These are phyloP conservation scores for Callipepla californica DNA, from an alignment of 2,113 vertebrate species.

Conservation along the genomic window DNA sequence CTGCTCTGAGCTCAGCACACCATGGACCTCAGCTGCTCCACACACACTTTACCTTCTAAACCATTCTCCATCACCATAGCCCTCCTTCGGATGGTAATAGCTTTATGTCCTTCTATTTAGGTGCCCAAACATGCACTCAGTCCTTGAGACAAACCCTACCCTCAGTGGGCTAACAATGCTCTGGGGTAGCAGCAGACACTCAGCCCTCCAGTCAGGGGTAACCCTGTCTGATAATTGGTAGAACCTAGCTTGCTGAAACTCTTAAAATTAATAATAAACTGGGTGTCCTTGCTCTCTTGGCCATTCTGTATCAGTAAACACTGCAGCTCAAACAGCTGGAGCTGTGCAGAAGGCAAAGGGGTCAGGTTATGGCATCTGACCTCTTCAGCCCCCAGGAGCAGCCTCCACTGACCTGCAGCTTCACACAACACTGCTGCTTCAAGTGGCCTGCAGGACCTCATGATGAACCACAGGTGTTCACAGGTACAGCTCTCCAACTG, in stretches of 20 bases:
- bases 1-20: background rate
- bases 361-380: background rate
- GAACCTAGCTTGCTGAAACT: background rate
- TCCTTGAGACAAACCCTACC: background rate
- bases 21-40: too few relatives aligned
- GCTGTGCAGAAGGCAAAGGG: background rate
- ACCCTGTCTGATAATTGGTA: background rate
- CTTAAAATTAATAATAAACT: background rate
- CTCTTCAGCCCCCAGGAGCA: background rate
- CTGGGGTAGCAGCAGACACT: background rate
- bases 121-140: background rate
- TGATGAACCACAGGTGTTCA: background rate
- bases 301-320: rapidly evolving
- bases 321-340: background rate
- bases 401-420: background rate
- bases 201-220: background rate
- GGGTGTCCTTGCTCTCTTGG: too few relatives aligned
- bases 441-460: background rate
- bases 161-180: too few relatives aligned
- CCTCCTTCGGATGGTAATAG: background rate
- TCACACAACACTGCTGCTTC: background rate
- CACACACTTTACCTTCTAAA: background rate
- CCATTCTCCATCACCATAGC: background rate
- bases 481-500: background rate
- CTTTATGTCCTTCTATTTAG: too few relatives aligned